Percentiles rank a stretch among this genome's conserved stretches.
These are phyloP conservation scores for Tetranychus truncatus DNA, from an alignment of 2,888 invertebrate species.

Conservation along the genomic window DNA sequence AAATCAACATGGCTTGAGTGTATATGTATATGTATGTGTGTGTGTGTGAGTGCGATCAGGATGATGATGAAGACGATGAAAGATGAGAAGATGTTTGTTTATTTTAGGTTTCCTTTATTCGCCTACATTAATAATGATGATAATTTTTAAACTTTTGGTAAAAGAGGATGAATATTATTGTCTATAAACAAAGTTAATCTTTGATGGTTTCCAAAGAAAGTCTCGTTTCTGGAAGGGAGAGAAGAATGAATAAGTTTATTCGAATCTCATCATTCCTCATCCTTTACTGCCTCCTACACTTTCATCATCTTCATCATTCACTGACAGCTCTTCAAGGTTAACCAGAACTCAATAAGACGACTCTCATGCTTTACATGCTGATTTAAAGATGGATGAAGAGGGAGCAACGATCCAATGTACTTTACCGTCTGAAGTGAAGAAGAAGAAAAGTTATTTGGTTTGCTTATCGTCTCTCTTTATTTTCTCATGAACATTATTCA, in stretches of 20 bases:
- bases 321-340: too few relatives aligned
- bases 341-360: neutral
- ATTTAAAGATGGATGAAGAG: neutral
- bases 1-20: too few relatives aligned
- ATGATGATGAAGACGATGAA: neutral
- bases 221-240: too few relatives aligned
- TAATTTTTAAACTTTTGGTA: neutral
- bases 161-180: slow-evolving; percentile 7
- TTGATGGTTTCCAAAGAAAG: too few relatives aligned
- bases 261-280: too few relatives aligned
- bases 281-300: too few relatives aligned
- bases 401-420: neutral
- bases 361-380: neutral
- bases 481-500: neutral
- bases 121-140: neutral
- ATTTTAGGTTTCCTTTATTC: neutral
- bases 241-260: too few relatives aligned
- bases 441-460: too few relatives aligned
- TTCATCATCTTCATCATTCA: too few relatives aligned
- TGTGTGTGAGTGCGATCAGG: neutral
- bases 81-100: neutral
- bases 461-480: too few relatives aligned
- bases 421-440: neutral
- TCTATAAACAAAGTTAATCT: neutral
- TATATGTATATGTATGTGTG: neutral